Base-by-base conservation (phyloP, 2,797 vertebrate genomes). In the Gorsachius magnificus region DNA sequence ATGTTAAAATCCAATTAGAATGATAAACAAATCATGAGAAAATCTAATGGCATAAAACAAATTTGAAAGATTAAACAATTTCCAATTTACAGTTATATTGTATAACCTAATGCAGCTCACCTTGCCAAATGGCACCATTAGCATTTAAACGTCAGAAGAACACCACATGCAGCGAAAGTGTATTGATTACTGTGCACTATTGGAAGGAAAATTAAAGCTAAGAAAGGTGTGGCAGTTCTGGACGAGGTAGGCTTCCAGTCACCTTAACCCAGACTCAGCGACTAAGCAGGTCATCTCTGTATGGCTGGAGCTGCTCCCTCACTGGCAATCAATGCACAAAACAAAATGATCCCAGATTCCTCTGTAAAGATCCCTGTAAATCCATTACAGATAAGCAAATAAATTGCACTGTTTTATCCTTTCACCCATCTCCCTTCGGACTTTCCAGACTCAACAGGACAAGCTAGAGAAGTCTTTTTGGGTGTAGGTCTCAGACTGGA, bases 1-100 rank as follows among this genome's bases (percentile, higher is more conserved):
- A 83, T 3, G 36, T 71, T 93, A 95, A 85, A 96, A 93, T 87
- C 74, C 86, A 95, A 91, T 94, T 94, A 96, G 78, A 94, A 91
- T 85, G 76, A 93, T 65, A 96, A 96, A 95, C 24, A 7, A 89
- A 95, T 96, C 75, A 82, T 72, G 64, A 76, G 89, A 78, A 95
- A 89, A 74, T 89, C 77, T 85, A 95, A 92, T 60, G 60, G 43
- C 35, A 70, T 87, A 88, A 93, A 90, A 88, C 46, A 95, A 88
- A 92, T 93, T 51, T 93, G 89, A 96, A 94, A 96, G 77, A 72
- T 96, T 91, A 96, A 97, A 90, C 75, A 74, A 81, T 95, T 93
- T 93, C 80, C 77, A 95, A 85, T 95, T 96, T 71, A 53, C 45
- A 63, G 57, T 78, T 87, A 53, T 5, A 60, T 50, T 82, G 54